Base-by-base conservation (phyloP, 2,797 vertebrate species). In the Chaetophractus vellerosus region DNA sequence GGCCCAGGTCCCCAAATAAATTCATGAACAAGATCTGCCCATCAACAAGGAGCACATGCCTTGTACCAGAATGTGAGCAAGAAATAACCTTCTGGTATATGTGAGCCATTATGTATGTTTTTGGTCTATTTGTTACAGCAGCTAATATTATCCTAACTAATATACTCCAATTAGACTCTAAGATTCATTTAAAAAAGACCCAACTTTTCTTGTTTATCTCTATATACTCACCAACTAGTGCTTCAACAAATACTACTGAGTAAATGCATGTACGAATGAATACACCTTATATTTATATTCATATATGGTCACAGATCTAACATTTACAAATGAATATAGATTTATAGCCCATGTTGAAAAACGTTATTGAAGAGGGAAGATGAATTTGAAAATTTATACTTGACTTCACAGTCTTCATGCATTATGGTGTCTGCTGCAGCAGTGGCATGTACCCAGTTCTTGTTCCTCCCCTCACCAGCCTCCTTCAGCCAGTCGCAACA, bases 91-190 rank as follows among this genome's bases (percentile, higher is more conserved):
- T 78, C 81, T 59, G 8, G 23, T 66, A 1, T 23, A 33, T 4
- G 3, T 26, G 19, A 89, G 36, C 36, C 41, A 38, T 61, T 89
- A 66, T 4, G 19, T 33, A 91, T 12, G 10, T 87, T 69, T 92
- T 93, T 81, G 79, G 36, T 59, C 90, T 82, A 50, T 74, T 57
- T 64, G 52, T 91, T 94, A 88, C 4, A 79, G 76, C 55, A 93
- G 81, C 57, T 68, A 90, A 55, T 81, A 71, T 87, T 72, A 93
- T 9, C 24, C 72, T 87, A 80, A 90, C 91, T 88, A 93, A 90
- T 24, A 78, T 52, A 93, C 12, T 45, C 23, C 38, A 66, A 81
- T 36, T 69, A 69, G 92, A 91, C 91, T 64, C 69, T 28, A 69
- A 61, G 69, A 74, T 92, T 93, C 69, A 80, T 50, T 64, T 90